Evolutionary conservation across 2,113 vertebrate genomes (phyloP), one percentile per base, ranked within the genome.

Genomic region (Caranx ignobilis): DNA sequence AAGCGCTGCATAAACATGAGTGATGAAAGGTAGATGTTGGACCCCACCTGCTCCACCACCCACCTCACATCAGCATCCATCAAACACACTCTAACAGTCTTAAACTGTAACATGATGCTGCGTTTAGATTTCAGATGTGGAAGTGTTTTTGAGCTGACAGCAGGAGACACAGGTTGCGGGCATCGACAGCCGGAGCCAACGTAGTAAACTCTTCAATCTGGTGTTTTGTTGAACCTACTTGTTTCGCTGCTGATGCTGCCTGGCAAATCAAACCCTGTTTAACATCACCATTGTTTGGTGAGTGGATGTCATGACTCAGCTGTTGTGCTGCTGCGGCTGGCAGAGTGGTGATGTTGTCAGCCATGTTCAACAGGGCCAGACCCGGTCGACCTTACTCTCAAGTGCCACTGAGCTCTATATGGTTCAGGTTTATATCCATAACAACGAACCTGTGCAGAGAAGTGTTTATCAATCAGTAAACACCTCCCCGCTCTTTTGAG

Each of bases 181-280:
- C 11, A 41, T 2, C 10, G 34, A 34, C 39, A 64, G 75, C 61
- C 5, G 43, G 35, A 60, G 62, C 50, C 7, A 21, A 71, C 55
- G 2, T 12, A 10, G 26, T 26, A 26, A 26, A 48, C 32, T 50
- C 6, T 71, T 56, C 50, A 60, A 66, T 82, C 67, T 4, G 16
- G 11, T 21, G 61, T 60, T 83, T 77, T 77, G 72, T 80, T 35
- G 37, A 87, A 41, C 67, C 47, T 52, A 57, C 67, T 72, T 67
- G 62, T 35, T 75, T 75, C 5, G 5, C 64, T 60, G 37, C 34
- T 60, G 70, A 56, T 67, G 45, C 62, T 11, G 35, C 13, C 26
- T 45, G 64, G 60, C 3, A 41, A 60, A 66, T 82, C 48, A 56
- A 71, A 75, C 37, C 39, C 37, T 62, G 50, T 75, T 79, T 59